These are phyloP conservation scores for Cheiracanthium punctorium DNA, from an alignment of 2,888 invertebrate genomes.

Conservation along the genomic window DNA sequence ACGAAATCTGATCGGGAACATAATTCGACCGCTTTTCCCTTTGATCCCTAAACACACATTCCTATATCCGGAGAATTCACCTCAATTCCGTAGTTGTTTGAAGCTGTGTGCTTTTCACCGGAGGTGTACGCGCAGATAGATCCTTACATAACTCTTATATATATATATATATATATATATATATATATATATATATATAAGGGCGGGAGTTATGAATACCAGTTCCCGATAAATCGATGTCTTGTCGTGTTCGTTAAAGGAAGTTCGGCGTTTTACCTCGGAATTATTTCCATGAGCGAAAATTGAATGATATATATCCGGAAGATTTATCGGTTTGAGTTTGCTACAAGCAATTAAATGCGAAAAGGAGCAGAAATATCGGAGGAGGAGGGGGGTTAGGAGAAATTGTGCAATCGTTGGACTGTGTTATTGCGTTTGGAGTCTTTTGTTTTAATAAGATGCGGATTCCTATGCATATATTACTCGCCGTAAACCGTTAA, in stretches of 20 bases:
- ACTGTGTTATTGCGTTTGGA: background rate
- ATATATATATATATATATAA: too few relatives aligned
- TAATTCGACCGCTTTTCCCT: background rate
- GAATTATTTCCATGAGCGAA: background rate
- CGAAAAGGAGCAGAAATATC: background rate
- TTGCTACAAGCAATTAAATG: constrained; percentile 6
- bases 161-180: too few relatives aligned
- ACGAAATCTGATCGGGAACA: too few relatives aligned
- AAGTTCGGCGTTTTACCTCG: background rate
- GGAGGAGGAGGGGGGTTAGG: too few relatives aligned
- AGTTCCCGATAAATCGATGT: background rate
- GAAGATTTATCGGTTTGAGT: background rate
- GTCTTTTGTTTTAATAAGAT: background rate
- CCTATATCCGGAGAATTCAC: background rate
- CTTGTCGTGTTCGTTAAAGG: background rate
- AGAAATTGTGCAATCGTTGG: background rate
- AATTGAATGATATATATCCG: constrained; percentile 3
- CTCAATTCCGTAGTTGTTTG: background rate
- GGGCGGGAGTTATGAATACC: background rate
- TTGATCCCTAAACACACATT: background rate
- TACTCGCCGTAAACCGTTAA: too few relatives aligned
- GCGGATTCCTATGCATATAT: too few relatives aligned
- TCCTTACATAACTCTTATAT: too few relatives aligned
- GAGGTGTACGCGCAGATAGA: too few relatives aligned
- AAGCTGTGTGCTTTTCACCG: background rate